Conservation (phyloP, 2,113 vertebrate species). For the Nesoenas mayeri region DNA sequence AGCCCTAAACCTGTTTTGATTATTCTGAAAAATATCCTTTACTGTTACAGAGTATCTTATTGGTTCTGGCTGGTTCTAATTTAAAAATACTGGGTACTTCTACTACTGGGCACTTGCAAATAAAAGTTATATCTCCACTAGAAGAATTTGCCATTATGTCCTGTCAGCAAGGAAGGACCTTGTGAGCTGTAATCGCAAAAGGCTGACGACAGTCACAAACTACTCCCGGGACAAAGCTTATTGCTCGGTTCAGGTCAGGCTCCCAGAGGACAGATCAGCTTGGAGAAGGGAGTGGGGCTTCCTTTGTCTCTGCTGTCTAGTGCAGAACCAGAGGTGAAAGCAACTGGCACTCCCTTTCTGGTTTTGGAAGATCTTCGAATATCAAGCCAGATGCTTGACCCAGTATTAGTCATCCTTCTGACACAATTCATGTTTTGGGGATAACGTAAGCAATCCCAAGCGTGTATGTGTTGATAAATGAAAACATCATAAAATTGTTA, state of each 20-base stretch:
- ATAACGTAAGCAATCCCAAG: not conserved
- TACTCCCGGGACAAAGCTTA: not conserved
- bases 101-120: not conserved
- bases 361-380: not conserved
- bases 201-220: not conserved
- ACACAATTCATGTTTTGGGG: not conserved
- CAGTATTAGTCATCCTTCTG: not conserved
- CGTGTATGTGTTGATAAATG: not conserved
- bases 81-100: not conserved
- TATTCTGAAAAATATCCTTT: not conserved
- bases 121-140: not conserved
- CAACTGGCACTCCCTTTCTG: not conserved
- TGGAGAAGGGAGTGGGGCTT: not conserved
- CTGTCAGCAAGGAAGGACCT: not conserved
- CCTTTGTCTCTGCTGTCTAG: not conserved
- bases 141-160: not conserved
- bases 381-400: not conserved
- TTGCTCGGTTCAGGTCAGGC: not conserved
- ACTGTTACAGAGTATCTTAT: not conserved
- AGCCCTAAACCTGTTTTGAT: not conserved
- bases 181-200: not conserved
- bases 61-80: not conserved
- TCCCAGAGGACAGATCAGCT: not conserved
- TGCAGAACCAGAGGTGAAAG: not conserved
- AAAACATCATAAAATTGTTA: not conserved